phyloP scores from a whole-genome alignment of 2,888 invertebrate genomes.

The Dione juno region DNA sequence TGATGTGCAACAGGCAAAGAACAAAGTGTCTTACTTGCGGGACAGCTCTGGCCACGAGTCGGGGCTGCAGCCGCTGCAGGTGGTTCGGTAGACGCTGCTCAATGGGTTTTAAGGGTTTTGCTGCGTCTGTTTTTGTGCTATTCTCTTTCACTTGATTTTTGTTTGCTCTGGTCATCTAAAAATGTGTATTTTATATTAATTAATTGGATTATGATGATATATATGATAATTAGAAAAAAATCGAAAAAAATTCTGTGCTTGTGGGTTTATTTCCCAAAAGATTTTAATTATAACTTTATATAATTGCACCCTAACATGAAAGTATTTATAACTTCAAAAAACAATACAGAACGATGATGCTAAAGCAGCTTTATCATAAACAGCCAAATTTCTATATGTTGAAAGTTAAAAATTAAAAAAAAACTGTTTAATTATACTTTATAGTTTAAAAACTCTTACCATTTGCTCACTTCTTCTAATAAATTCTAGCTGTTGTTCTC shows the following conservation, averaged over 20 bases:
- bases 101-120: constrained; percentile 34
- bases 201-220: too few relatives aligned
- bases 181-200: not conserved
- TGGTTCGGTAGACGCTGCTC: constrained; percentile 85
- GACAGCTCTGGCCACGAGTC: constrained; percentile 68
- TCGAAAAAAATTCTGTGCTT: too few relatives aligned
- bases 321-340: too few relatives aligned
- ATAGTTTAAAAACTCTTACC: constrained; percentile 52
- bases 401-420: too few relatives aligned
- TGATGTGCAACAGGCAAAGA: not conserved
- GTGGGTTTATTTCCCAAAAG: too few relatives aligned
- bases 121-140: constrained; percentile 27
- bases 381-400: too few relatives aligned
- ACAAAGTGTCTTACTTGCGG: constrained; percentile 73
- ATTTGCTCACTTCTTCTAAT: constrained; percentile 85
- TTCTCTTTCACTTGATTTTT: constrained; percentile 28
- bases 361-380: too few relatives aligned
- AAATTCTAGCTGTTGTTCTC: constrained; percentile 91
- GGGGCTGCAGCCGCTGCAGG: constrained; percentile 87
- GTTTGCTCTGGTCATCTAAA: constrained; percentile 54
- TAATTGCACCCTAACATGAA: too few relatives aligned
- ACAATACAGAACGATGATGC: too few relatives aligned
- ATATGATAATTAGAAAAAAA: too few relatives aligned
- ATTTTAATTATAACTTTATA: too few relatives aligned
- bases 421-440: too few relatives aligned